Evolutionary conservation across 1,140 invertebrate genomes (phyloP).

Genomic region (Habropoda laboriosa): DNA sequence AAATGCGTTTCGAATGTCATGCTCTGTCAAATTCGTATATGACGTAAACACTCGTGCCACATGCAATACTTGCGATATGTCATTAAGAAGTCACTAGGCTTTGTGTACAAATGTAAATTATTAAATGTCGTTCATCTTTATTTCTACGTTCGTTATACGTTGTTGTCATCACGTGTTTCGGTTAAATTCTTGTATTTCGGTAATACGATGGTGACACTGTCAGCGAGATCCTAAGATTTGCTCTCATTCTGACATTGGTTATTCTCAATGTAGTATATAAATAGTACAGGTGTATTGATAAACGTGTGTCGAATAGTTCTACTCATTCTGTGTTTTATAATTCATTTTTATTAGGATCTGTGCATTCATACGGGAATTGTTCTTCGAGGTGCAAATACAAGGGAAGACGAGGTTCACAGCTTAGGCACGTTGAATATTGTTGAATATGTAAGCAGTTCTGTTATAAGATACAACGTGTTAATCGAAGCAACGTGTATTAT

Average conservation of each 20-base stretch:
- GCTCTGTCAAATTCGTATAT: conserved; percentile 24
- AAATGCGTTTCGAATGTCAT: not conserved
- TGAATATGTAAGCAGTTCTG: conserved; percentile 77
- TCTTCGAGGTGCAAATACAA: conserved; percentile 73
- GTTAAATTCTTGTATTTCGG: not conserved
- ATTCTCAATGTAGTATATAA: too few relatives aligned
- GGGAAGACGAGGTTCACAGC: conserved; percentile 79
- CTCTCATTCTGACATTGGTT: too few relatives aligned
- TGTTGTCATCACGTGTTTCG: not conserved
- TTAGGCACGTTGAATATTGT: conserved; percentile 80
- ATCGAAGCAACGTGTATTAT: not conserved
- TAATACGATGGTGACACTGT: not conserved
- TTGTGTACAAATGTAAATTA: not conserved
- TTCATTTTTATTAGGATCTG: conserved; percentile 74
- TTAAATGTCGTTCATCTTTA: not conserved
- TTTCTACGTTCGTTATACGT: not conserved
- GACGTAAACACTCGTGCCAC: conserved; percentile 35
- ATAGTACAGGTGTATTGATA: too few relatives aligned
- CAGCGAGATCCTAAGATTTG: not conserved
- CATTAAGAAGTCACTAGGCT: not conserved
- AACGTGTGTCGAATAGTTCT: not conserved
- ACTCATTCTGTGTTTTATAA: not conserved
- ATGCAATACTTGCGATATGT: conserved; percentile 28
- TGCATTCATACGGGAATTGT: conserved; percentile 80
- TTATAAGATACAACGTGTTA: not conserved